Percentiles rank a stretch among this genome's conserved stretches.
phyloP scores from a whole-genome alignment of 2,888 invertebrate genomes.

The Saturnia japonica region DNA sequence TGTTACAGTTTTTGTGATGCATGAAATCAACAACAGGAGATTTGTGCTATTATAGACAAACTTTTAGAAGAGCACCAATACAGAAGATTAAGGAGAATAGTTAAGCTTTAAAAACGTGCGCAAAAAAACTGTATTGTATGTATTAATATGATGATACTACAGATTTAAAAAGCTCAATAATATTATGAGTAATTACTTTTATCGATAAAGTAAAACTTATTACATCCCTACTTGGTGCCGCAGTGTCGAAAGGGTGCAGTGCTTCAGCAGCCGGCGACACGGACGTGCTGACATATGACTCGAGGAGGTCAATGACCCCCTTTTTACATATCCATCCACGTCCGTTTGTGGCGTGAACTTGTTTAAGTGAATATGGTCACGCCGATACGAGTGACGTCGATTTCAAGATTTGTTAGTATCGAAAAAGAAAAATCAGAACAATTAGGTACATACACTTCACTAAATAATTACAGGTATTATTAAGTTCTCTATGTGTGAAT shows the following conservation, averaged over 20 bases:
- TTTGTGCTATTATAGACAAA: background rate
- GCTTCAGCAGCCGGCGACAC: constrained; percentile 62
- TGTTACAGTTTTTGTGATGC: background rate
- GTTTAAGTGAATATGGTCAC: background rate
- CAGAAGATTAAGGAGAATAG: background rate
- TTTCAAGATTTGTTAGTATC: background rate
- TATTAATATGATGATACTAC: background rate
- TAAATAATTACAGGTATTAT: background rate
- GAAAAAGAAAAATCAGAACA: too few relatives aligned
- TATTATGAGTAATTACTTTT: constrained; percentile 22
- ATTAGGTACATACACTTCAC: background rate
- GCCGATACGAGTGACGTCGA: background rate
- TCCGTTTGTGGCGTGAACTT: constrained; percentile 28
- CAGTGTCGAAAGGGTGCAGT: constrained; percentile 78
- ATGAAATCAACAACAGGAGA: background rate
- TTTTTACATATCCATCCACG: constrained; percentile 50
- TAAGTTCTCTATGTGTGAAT: background rate
- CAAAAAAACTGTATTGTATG: background rate
- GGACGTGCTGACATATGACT: constrained; percentile 70
- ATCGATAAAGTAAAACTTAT: constrained; percentile 36
- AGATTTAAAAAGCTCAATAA: too few relatives aligned
- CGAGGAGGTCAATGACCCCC: constrained; percentile 66
- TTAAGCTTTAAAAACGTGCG: background rate
- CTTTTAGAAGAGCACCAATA: background rate
- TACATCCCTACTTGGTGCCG: constrained; percentile 62